These are phyloP conservation scores for Bimastos eiseni DNA, from an alignment of 2,888 invertebrate genomes.

Conservation along the genomic window DNA sequence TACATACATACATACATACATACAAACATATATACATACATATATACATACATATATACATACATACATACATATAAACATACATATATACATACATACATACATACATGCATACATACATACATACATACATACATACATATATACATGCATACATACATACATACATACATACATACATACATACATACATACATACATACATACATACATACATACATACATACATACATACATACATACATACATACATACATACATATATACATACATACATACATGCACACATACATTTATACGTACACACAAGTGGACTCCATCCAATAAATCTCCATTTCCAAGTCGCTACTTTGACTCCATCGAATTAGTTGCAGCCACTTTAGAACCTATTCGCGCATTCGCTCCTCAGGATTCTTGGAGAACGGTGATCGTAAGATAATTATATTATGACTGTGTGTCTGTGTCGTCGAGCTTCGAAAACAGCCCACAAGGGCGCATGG, in stretches of 20 bases:
- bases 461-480: too few relatives aligned
- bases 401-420: neutral
- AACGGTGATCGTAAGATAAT: neutral
- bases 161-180: too few relatives aligned
- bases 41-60: slow-evolving; percentile 19
- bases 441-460: neutral
- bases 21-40: neutral
- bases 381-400: neutral
- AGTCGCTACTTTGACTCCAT: neutral
- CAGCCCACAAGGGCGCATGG: too few relatives aligned
- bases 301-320: neutral
- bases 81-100: slow-evolving; percentile 23
- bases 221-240: slow-evolving; percentile 20
- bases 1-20: too few relatives aligned
- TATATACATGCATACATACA: too few relatives aligned
- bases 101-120: slow-evolving; percentile 18
- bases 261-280: too few relatives aligned
- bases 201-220: slow-evolving; percentile 24
- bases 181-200: neutral
- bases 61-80: slow-evolving; percentile 18
- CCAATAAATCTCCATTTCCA: neutral
- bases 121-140: neutral
- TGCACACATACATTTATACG: too few relatives aligned
- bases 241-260: neutral
- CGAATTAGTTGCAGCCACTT: neutral